A percentile compares a stretch with the other conserved stretches of the same genome.
Evolutionary conservation across 2,888 invertebrate species (phyloP).

Genomic region (Machimus rusticus): DNA sequence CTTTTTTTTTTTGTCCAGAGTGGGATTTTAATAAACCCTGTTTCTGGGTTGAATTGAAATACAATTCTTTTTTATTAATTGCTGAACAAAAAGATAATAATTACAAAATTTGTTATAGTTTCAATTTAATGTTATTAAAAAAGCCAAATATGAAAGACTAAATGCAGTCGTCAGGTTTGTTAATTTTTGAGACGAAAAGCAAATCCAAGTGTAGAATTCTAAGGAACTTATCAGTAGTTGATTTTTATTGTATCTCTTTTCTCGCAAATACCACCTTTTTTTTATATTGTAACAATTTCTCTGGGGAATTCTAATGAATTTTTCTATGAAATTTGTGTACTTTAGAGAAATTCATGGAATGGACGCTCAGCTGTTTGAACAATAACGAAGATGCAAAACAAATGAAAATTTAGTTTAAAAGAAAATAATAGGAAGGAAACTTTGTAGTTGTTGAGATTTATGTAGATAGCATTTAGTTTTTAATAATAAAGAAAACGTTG

Average conservation of each 20-base stretch:
- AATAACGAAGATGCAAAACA: neutral
- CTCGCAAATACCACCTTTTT: neutral
- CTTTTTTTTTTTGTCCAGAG: neutral
- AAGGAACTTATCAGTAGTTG: neutral
- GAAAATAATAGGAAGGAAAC: neutral
- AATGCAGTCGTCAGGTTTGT: neutral
- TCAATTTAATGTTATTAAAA: neutral
- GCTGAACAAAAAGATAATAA: neutral
- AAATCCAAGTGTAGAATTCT: neutral
- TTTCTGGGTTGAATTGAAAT: neutral
- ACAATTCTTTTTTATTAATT: neutral
- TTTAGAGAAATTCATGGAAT: neutral
- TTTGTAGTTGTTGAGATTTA: constrained; percentile 46
- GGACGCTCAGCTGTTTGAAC: neutral
- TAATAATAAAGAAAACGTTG: constrained; percentile 46
- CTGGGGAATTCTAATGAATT: neutral
- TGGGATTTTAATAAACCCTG: neutral
- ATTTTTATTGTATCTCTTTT: neutral
- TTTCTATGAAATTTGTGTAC: neutral
- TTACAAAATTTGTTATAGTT: neutral
- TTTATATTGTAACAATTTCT: neutral
- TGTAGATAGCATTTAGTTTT: constrained; percentile 50
- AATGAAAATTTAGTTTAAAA: neutral
- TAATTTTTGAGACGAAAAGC: neutral
- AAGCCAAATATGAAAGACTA: neutral